Conservation (phyloP, 2,113 vertebrate genomes). For the Zeus faber region DNA sequence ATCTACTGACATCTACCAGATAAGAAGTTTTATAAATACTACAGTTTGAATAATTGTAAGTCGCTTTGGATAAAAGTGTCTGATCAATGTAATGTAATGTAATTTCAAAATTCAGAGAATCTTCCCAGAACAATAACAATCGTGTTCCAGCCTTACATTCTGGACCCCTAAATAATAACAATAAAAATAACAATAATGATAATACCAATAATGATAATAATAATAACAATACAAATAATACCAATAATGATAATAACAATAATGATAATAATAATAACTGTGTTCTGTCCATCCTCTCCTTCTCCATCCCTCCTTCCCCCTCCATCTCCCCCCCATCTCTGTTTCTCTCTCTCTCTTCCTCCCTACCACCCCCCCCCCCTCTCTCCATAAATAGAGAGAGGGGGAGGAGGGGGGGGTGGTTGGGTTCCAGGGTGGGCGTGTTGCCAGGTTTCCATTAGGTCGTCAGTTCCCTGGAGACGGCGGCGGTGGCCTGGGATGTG, state of each 20-base stretch:
- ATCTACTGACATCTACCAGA: no score
- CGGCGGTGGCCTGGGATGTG: conserved; percentile 65
- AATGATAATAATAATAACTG: no score
- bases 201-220: no score
- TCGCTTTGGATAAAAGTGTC: no score
- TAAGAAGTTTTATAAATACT: no score
- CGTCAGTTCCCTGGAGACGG: conserved; percentile 61
- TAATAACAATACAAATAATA: no score
- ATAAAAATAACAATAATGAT: not conserved
- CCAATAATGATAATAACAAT: not conserved
- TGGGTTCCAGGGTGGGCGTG: conserved; percentile 63
- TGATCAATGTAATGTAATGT: no score
- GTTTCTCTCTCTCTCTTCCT: conserved; percentile 13
- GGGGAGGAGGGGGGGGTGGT: conserved; percentile 67
- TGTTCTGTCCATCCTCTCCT: not conserved
- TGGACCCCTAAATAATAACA: no score
- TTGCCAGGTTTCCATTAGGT: conserved; percentile 73
- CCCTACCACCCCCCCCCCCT: not conserved
- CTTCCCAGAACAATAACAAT: no score
- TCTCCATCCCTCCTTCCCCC: not conserved
- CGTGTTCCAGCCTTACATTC: no score
- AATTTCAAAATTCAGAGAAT: no score
- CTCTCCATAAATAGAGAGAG: conserved; percentile 52
- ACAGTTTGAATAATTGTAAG: no score
- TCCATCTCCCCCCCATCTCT: not conserved